A percentile compares a stretch with the other conserved stretches of the same genome.
Conservation (phyloP, 2,797 vertebrate genomes). For the Danio jaintianensis region DNA sequence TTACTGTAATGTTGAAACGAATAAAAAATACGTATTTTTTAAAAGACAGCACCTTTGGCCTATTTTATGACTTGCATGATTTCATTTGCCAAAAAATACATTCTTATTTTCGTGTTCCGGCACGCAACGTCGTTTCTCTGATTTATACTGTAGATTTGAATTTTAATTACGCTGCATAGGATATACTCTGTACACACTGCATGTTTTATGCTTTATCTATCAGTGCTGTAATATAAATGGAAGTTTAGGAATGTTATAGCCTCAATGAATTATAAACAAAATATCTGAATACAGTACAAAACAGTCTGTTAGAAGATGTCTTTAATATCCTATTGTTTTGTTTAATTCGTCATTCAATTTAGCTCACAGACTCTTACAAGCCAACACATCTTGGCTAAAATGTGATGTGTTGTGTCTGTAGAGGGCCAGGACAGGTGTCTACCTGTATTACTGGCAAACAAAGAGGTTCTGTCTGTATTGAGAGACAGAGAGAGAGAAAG, state of each 20-base stretch:
- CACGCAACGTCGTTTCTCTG: background rate
- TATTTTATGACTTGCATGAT: background rate
- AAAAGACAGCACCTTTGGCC: background rate
- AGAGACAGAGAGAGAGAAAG: conserved; percentile 30
- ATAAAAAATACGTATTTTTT: background rate
- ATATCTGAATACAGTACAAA: background rate
- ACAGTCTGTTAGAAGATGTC: background rate
- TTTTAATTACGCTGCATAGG: background rate
- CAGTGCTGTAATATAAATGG: background rate
- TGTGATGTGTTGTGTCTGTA: conserved; percentile 47
- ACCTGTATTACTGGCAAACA: conserved; percentile 56
- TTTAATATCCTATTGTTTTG: background rate
- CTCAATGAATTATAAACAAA: background rate
- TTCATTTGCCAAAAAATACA: background rate
- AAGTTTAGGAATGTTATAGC: background rate
- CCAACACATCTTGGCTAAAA: conserved; percentile 30
- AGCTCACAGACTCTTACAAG: background rate
- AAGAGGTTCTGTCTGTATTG: conserved; percentile 56
- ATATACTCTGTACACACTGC: background rate
- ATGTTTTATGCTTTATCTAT: background rate
- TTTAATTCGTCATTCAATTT: background rate
- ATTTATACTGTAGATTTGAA: background rate
- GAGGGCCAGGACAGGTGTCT: conserved; percentile 60
- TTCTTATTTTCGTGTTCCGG: background rate
- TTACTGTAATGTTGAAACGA: background rate